Percentiles rank a stretch among this genome's conserved stretches.
These are phyloP conservation scores for Actinemys pallida DNA, from an alignment of 2,113 vertebrate species.

Conservation along the genomic window DNA sequence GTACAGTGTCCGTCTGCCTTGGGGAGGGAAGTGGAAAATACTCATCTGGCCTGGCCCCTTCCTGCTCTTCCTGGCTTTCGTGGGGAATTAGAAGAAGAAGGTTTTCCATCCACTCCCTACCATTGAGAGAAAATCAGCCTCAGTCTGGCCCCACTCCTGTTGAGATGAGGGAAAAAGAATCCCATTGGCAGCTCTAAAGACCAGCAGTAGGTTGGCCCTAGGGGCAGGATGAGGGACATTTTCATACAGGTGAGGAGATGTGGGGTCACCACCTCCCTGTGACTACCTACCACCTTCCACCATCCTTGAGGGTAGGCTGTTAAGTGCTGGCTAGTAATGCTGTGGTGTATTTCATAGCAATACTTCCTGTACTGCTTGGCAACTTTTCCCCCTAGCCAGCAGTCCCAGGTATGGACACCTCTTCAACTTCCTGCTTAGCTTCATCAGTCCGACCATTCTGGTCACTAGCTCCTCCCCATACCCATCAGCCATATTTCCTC, in stretches of 20 bases:
- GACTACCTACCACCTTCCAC: background rate
- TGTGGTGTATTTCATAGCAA: background rate
- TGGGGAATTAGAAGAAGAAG: background rate
- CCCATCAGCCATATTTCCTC: background rate
- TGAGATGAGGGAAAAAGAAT: background rate
- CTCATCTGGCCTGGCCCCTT: background rate
- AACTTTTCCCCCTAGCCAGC: rapidly evolving
- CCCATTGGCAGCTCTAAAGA: background rate
- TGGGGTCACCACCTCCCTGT: background rate
- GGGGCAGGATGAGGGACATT: background rate
- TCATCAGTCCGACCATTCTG: background rate
- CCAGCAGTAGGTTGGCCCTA: rapidly evolving
- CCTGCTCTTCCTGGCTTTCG: background rate
- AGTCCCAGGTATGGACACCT: rapidly evolving
- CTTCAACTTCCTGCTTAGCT: background rate
- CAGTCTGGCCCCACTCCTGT: background rate
- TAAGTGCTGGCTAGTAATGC: background rate
- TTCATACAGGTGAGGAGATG: background rate
- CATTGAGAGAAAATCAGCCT: background rate
- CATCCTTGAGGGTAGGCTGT: background rate
- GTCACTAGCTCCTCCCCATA: background rate
- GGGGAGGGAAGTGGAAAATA: background rate
- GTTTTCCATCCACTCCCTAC: background rate
- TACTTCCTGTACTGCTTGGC: background rate
- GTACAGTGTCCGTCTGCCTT: background rate